Percentiles rank a stretch among this genome's conserved stretches.
phyloP scores from a whole-genome alignment of 1,140 invertebrate species.

The Bombus pyrosoma region DNA sequence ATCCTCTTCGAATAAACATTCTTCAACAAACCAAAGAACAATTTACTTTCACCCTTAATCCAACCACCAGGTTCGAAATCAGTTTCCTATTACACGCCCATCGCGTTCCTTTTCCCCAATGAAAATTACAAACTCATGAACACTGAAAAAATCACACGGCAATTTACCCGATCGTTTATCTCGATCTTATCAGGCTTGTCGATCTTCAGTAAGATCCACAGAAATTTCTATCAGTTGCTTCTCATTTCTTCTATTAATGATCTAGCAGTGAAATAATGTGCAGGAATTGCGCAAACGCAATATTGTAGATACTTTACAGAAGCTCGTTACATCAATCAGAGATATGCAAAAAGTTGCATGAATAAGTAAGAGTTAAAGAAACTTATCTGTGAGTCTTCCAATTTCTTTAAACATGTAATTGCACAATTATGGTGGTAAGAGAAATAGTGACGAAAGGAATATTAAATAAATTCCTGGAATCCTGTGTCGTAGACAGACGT shows the following conservation, averaged over 20 bases:
- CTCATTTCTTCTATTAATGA: not conserved
- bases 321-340: not conserved
- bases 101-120: not conserved
- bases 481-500: not conserved
- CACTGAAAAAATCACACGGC: not conserved
- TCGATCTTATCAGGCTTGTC: not conserved
- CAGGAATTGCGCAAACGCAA: not conserved
- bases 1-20: not conserved
- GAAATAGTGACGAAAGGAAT: not conserved
- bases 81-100: not conserved
- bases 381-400: not conserved
- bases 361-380: not conserved
- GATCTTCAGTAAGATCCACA: not conserved
- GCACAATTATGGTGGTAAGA: not conserved
- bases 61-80: not conserved
- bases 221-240: not conserved
- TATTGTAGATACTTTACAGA: not conserved
- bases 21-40: not conserved
- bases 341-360: not conserved
- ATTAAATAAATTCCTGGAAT: not conserved
- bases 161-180: slow-evolving; percentile 13
- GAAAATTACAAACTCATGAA: not conserved
- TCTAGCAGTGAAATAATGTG: not conserved
- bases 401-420: not conserved
- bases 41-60: slow-evolving; percentile 20